Percentiles rank a stretch among this genome's conserved stretches.
Evolutionary conservation across 2,797 vertebrate species (phyloP).

Genomic region (Pachyuromys duprasi): DNA sequence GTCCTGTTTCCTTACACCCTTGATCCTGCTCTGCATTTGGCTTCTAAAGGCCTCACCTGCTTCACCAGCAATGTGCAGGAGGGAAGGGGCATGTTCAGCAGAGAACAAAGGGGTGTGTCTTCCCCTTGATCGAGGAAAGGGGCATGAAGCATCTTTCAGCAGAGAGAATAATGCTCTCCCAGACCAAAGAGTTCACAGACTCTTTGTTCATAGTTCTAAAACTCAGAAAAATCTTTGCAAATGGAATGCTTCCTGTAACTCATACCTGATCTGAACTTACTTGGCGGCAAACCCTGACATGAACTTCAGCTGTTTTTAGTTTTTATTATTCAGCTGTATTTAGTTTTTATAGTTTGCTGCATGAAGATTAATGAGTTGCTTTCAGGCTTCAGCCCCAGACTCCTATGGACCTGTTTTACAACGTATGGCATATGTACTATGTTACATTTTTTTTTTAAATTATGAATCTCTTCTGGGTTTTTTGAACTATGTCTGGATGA

Average conservation of each 20-base stretch:
- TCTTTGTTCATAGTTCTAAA: background rate
- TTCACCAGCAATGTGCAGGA: rapidly evolving
- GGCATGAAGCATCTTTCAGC: background rate
- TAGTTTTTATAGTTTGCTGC: background rate
- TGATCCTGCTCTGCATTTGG: background rate
- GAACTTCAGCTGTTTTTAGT: background rate
- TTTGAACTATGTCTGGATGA: background rate
- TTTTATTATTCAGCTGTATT: background rate
- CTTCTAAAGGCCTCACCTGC: background rate
- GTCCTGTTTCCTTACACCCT: background rate
- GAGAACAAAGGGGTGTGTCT: background rate
- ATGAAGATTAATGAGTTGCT: background rate
- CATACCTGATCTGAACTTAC: background rate
- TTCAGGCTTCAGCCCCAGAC: background rate
- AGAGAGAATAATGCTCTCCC: background rate
- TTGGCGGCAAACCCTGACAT: background rate
- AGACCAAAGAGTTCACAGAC: background rate
- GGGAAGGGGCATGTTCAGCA: background rate
- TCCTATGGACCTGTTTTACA: background rate
- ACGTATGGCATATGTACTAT: background rate
- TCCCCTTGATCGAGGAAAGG: background rate
- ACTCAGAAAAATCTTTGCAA: background rate
- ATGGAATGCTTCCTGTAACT: background rate
- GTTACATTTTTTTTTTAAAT: background rate
- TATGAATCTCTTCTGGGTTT: constrained; percentile 21